A percentile compares a stretch with the other conserved stretches of the same genome.
Conservation (phyloP, 2,113 vertebrate genomes). For the Verasper variegatus region DNA sequence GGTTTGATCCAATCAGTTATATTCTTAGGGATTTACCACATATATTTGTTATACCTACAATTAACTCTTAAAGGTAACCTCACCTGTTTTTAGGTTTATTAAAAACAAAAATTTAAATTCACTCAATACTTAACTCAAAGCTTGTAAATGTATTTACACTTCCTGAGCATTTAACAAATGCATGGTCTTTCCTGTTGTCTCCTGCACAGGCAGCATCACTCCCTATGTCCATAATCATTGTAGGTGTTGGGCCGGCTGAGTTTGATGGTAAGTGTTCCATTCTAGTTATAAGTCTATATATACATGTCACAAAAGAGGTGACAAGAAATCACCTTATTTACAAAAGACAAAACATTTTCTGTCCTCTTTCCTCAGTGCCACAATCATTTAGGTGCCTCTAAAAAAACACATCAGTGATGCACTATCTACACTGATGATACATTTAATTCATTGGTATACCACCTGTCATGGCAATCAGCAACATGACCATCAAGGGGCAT, state of each 20-base stretch:
- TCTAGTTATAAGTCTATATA: not conserved
- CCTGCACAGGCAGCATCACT: slow-evolving; percentile 89
- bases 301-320: not conserved
- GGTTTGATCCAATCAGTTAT: not conserved
- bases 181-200: slow-evolving; percentile 14
- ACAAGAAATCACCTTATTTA: not conserved
- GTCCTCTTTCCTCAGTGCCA: not conserved
- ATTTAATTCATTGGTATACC: too few species aligned
- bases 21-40: too few species aligned
- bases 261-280: slow-evolving; percentile 90
- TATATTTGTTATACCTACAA: not conserved
- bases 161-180: not conserved
- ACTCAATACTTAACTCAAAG: too few species aligned
- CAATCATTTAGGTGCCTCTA: not conserved
- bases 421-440: too few species aligned
- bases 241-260: slow-evolving; percentile 96
- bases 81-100: not conserved
- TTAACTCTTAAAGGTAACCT: not conserved
- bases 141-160: too few species aligned
- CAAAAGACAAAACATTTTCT: too few species aligned
- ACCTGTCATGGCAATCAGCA: too few species aligned
- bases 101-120: too few species aligned
- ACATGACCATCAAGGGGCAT: too few species aligned
- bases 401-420: not conserved
- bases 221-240: slow-evolving; percentile 97